phyloP scores from a whole-genome alignment of 2,888 invertebrate species.

The Cheilosia vernalis region DNA sequence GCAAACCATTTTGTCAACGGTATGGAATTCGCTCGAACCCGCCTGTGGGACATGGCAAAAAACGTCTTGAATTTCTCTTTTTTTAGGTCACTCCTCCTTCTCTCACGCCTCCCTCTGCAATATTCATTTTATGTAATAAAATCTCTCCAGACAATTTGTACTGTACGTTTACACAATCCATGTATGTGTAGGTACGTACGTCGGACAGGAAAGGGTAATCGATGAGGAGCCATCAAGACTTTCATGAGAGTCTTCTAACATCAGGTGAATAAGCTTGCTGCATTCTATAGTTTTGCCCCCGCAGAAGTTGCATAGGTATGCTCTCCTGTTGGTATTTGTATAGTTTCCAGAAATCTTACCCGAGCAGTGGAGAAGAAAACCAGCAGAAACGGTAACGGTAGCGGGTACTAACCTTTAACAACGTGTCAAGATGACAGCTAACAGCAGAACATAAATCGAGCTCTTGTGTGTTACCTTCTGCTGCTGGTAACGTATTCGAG shows the following conservation, averaged over 20 bases:
- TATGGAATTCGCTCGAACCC: slow-evolving; percentile 53
- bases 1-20: slow-evolving; percentile 64
- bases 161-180: slow-evolving; percentile 7
- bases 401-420: slow-evolving; percentile 44
- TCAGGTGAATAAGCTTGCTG: slow-evolving; percentile 21
- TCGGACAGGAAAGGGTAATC: slow-evolving; percentile 58
- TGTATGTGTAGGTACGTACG: neutral
- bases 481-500: slow-evolving; percentile 11
- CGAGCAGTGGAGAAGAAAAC: slow-evolving; percentile 1
- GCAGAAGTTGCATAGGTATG: slow-evolving; percentile 41
- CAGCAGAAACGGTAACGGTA: neutral
- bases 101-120: slow-evolving; percentile 33
- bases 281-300: slow-evolving; percentile 8
- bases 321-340: neutral
- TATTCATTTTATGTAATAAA: slow-evolving; percentile 57
- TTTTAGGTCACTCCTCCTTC: neutral
- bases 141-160: slow-evolving; percentile 63
- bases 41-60: slow-evolving; percentile 10
- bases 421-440: slow-evolving; percentile 62
- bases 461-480: slow-evolving; percentile 26
- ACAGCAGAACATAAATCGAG: slow-evolving; percentile 63
- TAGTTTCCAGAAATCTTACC: neutral
- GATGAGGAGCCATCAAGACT: slow-evolving; percentile 16
- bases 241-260: slow-evolving; percentile 7
- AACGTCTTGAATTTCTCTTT: slow-evolving; percentile 23